A percentile compares a stretch with the other conserved stretches of the same genome.
Conservation (phyloP, 2,113 vertebrate genomes). For the Cinclus cinclus region DNA sequence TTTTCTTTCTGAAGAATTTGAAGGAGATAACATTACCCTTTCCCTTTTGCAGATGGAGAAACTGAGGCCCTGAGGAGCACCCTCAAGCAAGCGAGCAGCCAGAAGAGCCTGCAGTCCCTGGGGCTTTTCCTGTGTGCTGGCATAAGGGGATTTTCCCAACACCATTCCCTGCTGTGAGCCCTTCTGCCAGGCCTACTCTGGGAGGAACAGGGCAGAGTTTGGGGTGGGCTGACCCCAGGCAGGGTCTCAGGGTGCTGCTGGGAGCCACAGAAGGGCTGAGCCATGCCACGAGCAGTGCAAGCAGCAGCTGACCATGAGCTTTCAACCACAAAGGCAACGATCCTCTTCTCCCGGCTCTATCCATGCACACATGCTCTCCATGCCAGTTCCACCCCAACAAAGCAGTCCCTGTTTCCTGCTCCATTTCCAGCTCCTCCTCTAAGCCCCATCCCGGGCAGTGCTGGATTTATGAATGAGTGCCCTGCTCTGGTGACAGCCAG, state of each 20-base stretch:
- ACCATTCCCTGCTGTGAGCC: not conserved
- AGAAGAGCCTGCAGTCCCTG: not conserved
- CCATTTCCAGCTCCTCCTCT: not conserved
- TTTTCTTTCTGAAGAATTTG: not conserved
- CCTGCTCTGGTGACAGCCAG: not conserved
- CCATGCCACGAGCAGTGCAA: not conserved
- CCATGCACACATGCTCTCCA: not conserved
- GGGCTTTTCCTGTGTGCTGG: not conserved
- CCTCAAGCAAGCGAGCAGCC: not conserved
- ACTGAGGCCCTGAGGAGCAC: not conserved
- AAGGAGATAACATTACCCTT: not conserved
- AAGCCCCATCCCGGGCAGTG: not conserved
- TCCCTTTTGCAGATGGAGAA: not conserved
- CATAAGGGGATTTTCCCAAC: not conserved
- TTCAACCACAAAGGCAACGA: not conserved
- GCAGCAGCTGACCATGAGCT: not conserved
- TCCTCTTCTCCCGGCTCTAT: not conserved
- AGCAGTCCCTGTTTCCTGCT: not conserved
- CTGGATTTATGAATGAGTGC: constrained; percentile 32
- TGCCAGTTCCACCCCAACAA: not conserved
- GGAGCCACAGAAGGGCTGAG: not conserved
- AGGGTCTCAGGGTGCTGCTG: not conserved
- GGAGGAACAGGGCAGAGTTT: not conserved
- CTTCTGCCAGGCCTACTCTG: not conserved
- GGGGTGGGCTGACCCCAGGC: not conserved